Percentiles rank a stretch among this genome's conserved stretches.
Evolutionary conservation across 1,140 invertebrate species (phyloP).

Genomic region (Oryzaephilus surinamensis): DNA sequence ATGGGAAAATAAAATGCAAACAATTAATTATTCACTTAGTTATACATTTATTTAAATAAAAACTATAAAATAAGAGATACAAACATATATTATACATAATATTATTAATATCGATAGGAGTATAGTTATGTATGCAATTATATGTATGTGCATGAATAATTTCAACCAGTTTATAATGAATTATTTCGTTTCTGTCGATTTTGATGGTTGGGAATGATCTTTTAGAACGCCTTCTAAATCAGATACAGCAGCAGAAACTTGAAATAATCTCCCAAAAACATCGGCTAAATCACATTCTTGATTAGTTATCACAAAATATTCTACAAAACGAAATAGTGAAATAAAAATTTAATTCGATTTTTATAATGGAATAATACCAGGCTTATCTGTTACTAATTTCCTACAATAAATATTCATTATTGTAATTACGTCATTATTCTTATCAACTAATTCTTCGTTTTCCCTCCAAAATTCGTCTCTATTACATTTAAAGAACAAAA

Average conservation of each 20-base stretch:
- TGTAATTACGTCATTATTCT: conserved; percentile 53
- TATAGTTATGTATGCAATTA: too few relatives aligned
- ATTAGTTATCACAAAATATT: conserved; percentile 33
- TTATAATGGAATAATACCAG: conserved; percentile 38
- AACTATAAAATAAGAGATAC: too few relatives aligned
- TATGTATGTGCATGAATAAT: too few relatives aligned
- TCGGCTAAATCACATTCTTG: conserved; percentile 48
- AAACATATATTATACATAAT: too few relatives aligned
- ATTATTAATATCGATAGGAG: too few relatives aligned
- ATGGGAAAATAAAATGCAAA: too few relatives aligned
- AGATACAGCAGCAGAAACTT: conserved; percentile 49
- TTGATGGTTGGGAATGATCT: conserved; percentile 19
- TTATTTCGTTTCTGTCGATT: conserved; percentile 1
- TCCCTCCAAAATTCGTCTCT: conserved; percentile 51
- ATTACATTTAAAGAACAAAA: conserved; percentile 50
- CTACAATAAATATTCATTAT: conserved; percentile 62
- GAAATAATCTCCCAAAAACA: conserved; percentile 51
- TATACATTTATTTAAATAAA: too few relatives aligned
- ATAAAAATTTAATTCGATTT: conserved; percentile 1
- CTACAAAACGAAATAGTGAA: conserved; percentile 27
- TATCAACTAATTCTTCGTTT: conserved; percentile 42
- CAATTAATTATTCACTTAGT: too few relatives aligned
- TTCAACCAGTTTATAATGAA: background rate
- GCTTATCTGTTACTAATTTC: conserved; percentile 54
- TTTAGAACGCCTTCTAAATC: conserved; percentile 39